phyloP scores from a whole-genome alignment of 2,113 vertebrate genomes.

The Arothron firmamentum region DNA sequence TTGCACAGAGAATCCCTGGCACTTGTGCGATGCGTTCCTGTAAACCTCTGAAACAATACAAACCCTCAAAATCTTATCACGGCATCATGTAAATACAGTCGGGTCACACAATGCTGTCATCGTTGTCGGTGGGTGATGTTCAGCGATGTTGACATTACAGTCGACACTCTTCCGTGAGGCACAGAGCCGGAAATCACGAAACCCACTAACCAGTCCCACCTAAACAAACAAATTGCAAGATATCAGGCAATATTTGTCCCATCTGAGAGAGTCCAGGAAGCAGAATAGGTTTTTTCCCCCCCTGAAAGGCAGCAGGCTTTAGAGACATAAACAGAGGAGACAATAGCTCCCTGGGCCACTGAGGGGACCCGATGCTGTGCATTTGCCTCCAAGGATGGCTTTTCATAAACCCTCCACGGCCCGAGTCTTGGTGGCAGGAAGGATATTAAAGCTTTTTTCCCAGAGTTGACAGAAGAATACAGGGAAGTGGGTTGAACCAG shows the following conservation, averaged over 20 bases:
- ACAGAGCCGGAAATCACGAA: slow-evolving; percentile 23
- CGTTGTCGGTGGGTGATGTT: slow-evolving; percentile 25
- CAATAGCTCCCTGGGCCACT: slow-evolving; percentile 40
- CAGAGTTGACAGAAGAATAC: slow-evolving; percentile 75
- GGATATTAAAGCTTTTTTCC: slow-evolving; percentile 70
- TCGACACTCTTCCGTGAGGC: slow-evolving; percentile 20
- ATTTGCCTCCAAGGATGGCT: slow-evolving; percentile 49
- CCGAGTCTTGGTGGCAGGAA: slow-evolving; percentile 66
- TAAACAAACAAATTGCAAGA: slow-evolving; percentile 50
- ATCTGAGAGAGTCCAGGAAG: slow-evolving; percentile 49
- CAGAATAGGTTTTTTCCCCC: slow-evolving; percentile 36
- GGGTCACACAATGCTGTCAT: slow-evolving; percentile 48
- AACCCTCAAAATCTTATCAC: slow-evolving; percentile 47
- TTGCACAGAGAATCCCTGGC: slow-evolving; percentile 2
- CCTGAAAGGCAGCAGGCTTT: slow-evolving; percentile 18
- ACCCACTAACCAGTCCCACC: slow-evolving; percentile 23
- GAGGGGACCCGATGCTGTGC: slow-evolving; percentile 19
- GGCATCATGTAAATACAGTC: slow-evolving; percentile 54
- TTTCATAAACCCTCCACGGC: slow-evolving; percentile 43
- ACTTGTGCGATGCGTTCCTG: slow-evolving; percentile 17
- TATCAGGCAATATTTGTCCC: slow-evolving; percentile 55
- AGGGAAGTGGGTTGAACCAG: slow-evolving; percentile 68
- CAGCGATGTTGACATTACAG: slow-evolving; percentile 49
- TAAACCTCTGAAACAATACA: slow-evolving; percentile 54
- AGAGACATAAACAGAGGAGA: slow-evolving; percentile 57